Evolutionary conservation across 1,140 invertebrate species (phyloP).

Genomic region (Drosophila truncata): DNA sequence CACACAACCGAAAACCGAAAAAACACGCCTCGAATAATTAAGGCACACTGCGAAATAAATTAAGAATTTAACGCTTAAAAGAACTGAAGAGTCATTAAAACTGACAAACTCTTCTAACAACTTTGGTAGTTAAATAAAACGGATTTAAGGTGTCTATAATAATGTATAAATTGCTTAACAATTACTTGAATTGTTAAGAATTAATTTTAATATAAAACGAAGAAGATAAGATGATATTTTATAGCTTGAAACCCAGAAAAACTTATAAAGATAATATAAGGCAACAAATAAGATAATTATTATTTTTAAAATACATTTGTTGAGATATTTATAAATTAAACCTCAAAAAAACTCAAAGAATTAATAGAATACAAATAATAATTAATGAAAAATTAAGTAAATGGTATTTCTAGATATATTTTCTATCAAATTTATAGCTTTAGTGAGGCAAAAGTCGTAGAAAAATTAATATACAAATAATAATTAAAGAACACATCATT

Average conservation of each 20-base stretch:
- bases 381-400: too few species aligned
- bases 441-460: too few species aligned
- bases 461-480: too few species aligned
- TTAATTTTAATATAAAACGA: background rate
- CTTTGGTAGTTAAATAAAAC: background rate
- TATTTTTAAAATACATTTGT: too few species aligned
- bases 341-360: too few species aligned
- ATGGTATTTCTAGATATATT: background rate
- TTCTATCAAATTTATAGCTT: background rate
- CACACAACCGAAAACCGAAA: conserved; percentile 31
- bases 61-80: background rate
- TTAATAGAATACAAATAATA: too few species aligned
- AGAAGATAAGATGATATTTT: background rate
- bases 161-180: background rate
- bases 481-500: too few species aligned
- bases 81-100: background rate
- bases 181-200: background rate
- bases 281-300: too few species aligned
- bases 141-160: background rate
- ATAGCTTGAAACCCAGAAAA: too few species aligned
- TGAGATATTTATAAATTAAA: too few species aligned
- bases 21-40: conserved; percentile 58
- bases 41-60: conserved; percentile 25
- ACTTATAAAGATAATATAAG: too few species aligned
- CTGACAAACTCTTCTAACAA: background rate